These are phyloP conservation scores for Catocala nupta DNA, from an alignment of 2,888 invertebrate species.

Conservation along the genomic window DNA sequence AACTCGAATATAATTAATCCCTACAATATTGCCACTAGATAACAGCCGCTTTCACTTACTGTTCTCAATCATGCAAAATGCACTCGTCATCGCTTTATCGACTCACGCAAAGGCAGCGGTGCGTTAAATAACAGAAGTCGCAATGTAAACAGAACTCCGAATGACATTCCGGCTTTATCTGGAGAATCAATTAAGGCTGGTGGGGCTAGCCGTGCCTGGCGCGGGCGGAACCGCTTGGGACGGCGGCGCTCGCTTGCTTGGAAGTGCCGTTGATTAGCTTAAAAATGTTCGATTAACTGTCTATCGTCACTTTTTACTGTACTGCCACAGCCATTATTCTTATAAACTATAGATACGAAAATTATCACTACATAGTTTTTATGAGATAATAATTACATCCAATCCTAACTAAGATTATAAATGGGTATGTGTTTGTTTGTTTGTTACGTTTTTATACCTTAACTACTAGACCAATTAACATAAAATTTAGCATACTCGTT, in stretches of 20 bases:
- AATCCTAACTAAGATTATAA: no score
- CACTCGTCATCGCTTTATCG: constrained; percentile 28
- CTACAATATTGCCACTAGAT: no score
- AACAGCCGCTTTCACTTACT: no score
- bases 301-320: not conserved
- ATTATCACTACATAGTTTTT: no score
- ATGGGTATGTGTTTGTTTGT: no score
- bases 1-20: no score
- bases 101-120: constrained; percentile 29
- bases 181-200: constrained; percentile 75
- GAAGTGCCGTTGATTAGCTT: constrained; percentile 8
- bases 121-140: constrained; percentile 45
- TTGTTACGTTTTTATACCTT: no score
- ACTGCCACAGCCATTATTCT: not conserved
- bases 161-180: constrained; percentile 77
- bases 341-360: no score
- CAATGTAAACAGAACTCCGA: constrained; percentile 57
- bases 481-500: no score
- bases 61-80: constrained; percentile 9
- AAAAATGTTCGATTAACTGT: constrained; percentile 3
- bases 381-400: no score
- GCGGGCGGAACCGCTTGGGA: constrained; percentile 38
- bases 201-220: constrained; percentile 61
- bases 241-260: constrained; percentile 3
- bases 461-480: no score